Evolutionary conservation across 2,888 invertebrate genomes (phyloP).

Genomic region (Caenorhabditis parvicauda): DNA sequence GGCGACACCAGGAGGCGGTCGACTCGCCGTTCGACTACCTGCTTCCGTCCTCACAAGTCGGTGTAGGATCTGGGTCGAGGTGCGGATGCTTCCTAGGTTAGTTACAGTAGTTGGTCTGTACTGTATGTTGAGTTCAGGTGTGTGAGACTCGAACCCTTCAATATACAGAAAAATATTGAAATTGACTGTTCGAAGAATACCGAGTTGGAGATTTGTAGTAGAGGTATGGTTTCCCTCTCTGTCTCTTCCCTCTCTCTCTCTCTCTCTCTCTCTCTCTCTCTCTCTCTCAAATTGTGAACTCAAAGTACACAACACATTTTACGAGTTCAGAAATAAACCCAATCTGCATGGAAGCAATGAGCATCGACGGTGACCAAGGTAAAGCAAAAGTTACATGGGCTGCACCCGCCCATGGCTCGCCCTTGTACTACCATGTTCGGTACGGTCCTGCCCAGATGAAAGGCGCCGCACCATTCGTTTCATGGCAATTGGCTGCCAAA

Average conservation of each 20-base stretch:
- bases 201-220: conserved; percentile 41
- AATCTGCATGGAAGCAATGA: conserved; percentile 41
- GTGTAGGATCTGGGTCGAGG: conserved; percentile 54
- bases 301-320: too few species aligned
- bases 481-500: conserved; percentile 45
- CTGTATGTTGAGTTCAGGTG: conserved; percentile 29
- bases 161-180: conserved; percentile 54
- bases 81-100: conserved; percentile 42
- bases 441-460: conserved; percentile 48
- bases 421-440: conserved; percentile 51
- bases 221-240: conserved; percentile 19
- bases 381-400: conserved; percentile 46
- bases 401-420: conserved; percentile 20
- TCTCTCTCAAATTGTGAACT: too few species aligned
- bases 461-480: conserved; percentile 44
- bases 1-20: conserved; percentile 53
- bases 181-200: conserved; percentile 54
- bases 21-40: conserved; percentile 45
- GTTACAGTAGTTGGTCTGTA: not conserved
- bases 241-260: not conserved
- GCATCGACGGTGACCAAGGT: conserved; percentile 41
- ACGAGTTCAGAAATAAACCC: conserved; percentile 22
- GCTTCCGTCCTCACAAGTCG: conserved; percentile 48
- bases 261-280: not conserved
- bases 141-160: conserved; percentile 49